Evolutionary conservation across 53 echinoderm and acorn worm genomes (phyloP).

Genomic region (Arbacia lixula): DNA sequence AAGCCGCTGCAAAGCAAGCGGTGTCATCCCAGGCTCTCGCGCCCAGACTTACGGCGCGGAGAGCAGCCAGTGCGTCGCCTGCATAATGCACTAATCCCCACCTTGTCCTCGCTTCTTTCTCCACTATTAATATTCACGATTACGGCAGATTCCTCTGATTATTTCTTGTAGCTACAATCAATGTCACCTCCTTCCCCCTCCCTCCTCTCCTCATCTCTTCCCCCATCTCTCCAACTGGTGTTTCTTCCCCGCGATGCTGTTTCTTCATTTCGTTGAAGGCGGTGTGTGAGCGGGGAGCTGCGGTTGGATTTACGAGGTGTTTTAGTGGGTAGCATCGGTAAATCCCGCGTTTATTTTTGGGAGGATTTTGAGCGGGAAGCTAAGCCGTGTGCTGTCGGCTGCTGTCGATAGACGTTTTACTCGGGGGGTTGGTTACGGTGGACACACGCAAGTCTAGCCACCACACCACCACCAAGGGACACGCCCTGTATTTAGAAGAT

Average conservation of each 20-base stretch:
- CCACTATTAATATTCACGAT: conserved; percentile 51
- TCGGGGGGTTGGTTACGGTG: neutral
- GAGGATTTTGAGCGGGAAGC: conserved; percentile 44
- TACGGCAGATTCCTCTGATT: conserved; percentile 42
- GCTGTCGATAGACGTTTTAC: conserved; percentile 50
- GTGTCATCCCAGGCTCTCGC: too few relatives aligned
- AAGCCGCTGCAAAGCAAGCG: neutral
- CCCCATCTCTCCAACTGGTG: neutral
- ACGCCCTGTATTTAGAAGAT: too few relatives aligned
- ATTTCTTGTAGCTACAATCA: conserved; percentile 46
- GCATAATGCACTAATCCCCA: too few relatives aligned
- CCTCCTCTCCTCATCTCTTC: neutral
- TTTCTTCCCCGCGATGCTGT: conserved; percentile 9
- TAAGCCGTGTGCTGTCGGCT: conserved; percentile 1
- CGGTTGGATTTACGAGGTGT: conserved; percentile 53
- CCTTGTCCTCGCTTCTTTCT: conserved; percentile 19
- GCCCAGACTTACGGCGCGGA: neutral
- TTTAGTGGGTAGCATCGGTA: conserved; percentile 23
- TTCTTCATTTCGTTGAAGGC: neutral
- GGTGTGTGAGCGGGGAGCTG: neutral
- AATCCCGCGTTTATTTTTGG: conserved; percentile 54
- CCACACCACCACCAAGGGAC: too few relatives aligned
- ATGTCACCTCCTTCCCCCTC: neutral
- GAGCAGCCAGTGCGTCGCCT: conserved; percentile 8
- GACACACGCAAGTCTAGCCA: too few relatives aligned